Evolutionary conservation across 2,888 invertebrate genomes (phyloP), one percentile per base, ranked within the genome.

Genomic region (Adineta ricciae): DNA sequence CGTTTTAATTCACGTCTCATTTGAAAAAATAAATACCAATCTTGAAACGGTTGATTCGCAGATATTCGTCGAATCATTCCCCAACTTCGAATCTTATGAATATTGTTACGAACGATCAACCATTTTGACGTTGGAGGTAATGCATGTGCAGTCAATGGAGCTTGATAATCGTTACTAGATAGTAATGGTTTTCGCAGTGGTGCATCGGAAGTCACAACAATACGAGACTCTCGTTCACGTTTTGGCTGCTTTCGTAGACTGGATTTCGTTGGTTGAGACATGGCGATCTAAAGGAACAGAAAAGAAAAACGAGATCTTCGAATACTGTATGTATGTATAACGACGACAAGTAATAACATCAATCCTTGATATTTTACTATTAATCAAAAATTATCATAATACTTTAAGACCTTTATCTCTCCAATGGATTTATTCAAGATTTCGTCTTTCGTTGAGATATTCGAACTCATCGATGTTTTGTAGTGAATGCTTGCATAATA

Each of bases 41-140:
- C 41, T 8, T 4, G 41, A 4, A n/a, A 41, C 41, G 2, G 41
- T 41, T 24, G 24, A 32, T 78, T 24, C 5, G 24, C 14, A 41
- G 24, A 3, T 0, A 16, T 5, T 27, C 4, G 16, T 11, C 41
- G 5, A n/a, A 78, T 41, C 8, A 1, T 2, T 11, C 41, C n/a
- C 78, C 78, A 78, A 41, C 78, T 78, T 41, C 78, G 78, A 41
- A 78, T 78, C 41, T 78, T 78, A 78, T 78, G 78, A 24, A 78
- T 41, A 41, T 78, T 78, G 14, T 78, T n/a, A 24, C 78, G 38
- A n/a, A 78, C 78, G 0, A 78, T 9, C 4, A n/a, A 24, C 78
- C 78, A 78, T 41, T 78, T 78, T 0, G 78, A 78, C 0, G 38
- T 78, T 32, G 24, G 41, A 9, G 2, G 0, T 2, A 78, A n/a